Evolutionary conservation across 2,113 vertebrate genomes (phyloP), one percentile per base, ranked within the genome.

Genomic region (Arvicanthis niloticus): DNA sequence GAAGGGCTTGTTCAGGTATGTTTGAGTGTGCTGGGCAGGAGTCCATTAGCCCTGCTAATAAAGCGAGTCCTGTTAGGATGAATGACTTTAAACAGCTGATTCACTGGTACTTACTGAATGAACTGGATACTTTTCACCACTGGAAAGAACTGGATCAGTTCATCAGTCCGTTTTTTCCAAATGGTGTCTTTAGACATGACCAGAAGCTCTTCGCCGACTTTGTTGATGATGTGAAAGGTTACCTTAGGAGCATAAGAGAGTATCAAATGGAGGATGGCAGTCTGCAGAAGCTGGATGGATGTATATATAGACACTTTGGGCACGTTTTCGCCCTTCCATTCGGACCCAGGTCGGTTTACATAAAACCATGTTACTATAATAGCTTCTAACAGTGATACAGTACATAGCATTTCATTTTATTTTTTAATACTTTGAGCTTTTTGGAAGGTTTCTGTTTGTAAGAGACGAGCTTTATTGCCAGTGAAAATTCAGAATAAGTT

Each of bases 181-280:
- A 99, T 17, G 99, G 99, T 2, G 31, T 99, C 88, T 99, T 99
- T 97, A 99, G 99, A 97, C 99, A 99, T 0, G 99, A 99, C 97
- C 99, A 99, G 98, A 99, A 99, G 99, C 98, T 99, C 92, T 99
- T 99, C 98, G 99, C 99, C 9, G 99, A 99, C 98, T 99, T 99
- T 97, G 99, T 99, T 51, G 99, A 98, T 37, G 99, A 99, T 53
- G 98, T 99, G 94, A 99, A 99, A 96, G 98, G 99, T 97, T 99
- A 99, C 96, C 99, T 99, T 94, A 98, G 98, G 87, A 98, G 99
- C 96, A 99, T 99, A 98, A 98, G 99, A 68, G 99, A 99, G 93
- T 99, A 99, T 97, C 99, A 98, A 76, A 98, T 98, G 37, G 98
- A 97, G 21, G 96, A 99, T 26, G 98, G 98, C 31, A 98, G 98